Conservation (phyloP, 1,140 invertebrate genomes). For the Oncopeltus fasciatus region DNA sequence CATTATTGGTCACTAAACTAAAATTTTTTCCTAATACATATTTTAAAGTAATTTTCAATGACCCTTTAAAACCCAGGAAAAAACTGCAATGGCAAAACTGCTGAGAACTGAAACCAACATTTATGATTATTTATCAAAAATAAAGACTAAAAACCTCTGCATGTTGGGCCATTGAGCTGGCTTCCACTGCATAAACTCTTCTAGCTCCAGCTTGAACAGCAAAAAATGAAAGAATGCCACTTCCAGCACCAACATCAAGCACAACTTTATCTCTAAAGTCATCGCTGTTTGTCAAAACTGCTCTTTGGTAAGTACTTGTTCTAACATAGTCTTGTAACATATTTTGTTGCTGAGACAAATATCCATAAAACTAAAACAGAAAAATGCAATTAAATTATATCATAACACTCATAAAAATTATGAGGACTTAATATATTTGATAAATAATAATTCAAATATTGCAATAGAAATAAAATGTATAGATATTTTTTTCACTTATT, state of each 20-base stretch:
- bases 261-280: constrained; percentile 90
- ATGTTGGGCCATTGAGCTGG: constrained; percentile 94
- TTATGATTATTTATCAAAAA: constrained; percentile 28
- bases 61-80: too few species aligned
- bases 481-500: too few species aligned
- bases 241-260: constrained; percentile 91
- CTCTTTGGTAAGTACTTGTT: constrained; percentile 94
- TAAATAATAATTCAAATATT: too few species aligned
- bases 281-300: constrained; percentile 81
- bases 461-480: too few species aligned
- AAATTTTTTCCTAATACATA: too few species aligned
- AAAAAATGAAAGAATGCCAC: constrained; percentile 96
- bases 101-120: constrained; percentile 71
- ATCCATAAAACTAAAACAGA: constrained; percentile 86
- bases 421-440: too few species aligned
- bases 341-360: constrained; percentile 97
- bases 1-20: too few species aligned
- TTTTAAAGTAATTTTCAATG: too few species aligned
- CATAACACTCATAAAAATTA: too few species aligned
- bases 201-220: constrained; percentile 92
- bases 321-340: constrained; percentile 99
- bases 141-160: constrained; percentile 79
- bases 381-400: too few species aligned
- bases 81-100: too few species aligned
- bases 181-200: constrained; percentile 96